Percentiles rank a stretch among this genome's conserved stretches.
Conservation (phyloP, 2,797 vertebrate genomes). For the Adelosebastes latens region DNA sequence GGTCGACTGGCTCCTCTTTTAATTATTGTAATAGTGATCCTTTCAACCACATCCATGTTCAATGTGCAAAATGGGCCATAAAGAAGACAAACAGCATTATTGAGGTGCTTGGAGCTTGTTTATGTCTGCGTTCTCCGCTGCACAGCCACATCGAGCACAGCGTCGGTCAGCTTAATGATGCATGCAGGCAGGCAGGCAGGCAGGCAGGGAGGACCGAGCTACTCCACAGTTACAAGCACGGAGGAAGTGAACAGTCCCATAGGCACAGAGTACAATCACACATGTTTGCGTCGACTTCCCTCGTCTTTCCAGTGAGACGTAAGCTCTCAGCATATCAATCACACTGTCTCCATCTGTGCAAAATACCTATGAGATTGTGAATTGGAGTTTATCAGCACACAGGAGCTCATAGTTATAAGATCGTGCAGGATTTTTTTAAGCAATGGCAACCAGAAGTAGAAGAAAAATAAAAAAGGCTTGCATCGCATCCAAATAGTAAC, state of each 20-base stretch:
- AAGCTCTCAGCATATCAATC: not conserved
- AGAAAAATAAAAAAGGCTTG: not conserved
- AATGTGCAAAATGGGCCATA: constrained; percentile 62
- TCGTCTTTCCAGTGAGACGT: not conserved
- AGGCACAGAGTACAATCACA: constrained; percentile 34
- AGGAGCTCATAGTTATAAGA: not conserved
- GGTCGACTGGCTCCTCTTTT: constrained; percentile 26
- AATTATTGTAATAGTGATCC: constrained; percentile 52
- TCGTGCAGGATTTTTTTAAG: not conserved
- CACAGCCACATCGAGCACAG: constrained; percentile 52
- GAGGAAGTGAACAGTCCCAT: constrained; percentile 33
- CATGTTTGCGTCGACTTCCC: not conserved
- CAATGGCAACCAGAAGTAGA: not conserved
- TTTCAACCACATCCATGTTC: constrained; percentile 59
- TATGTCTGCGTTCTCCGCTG: constrained; percentile 46
- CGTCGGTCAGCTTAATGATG: constrained; percentile 73
- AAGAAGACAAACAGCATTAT: constrained; percentile 71
- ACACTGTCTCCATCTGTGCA: not conserved
- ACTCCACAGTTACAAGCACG: constrained; percentile 31
- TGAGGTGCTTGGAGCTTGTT: constrained; percentile 67
- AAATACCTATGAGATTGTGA: not conserved
- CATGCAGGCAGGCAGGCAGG: constrained; percentile 48
- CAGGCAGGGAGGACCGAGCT: constrained; percentile 22
- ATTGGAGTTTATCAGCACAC: not conserved
- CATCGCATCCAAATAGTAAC: not conserved